A percentile compares a stretch with the other conserved stretches of the same genome.
Evolutionary conservation across 2,797 vertebrate genomes (phyloP).

Genomic region (Meriones psammophilus): DNA sequence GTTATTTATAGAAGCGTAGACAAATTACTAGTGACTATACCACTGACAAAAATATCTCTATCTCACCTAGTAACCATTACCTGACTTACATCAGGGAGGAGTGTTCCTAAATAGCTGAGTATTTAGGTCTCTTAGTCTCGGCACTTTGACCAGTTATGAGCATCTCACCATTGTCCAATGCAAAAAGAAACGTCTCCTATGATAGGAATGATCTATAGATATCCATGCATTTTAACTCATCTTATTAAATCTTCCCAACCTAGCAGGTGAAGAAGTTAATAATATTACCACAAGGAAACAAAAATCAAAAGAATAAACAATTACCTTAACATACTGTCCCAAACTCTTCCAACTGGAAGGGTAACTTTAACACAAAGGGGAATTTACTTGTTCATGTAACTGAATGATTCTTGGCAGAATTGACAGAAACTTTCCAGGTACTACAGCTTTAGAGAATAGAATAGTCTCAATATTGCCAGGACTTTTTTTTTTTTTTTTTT

Average conservation of each 20-base stretch:
- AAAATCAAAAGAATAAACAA: conserved; percentile 53
- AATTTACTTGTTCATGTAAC: conserved; percentile 53
- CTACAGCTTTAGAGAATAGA: not conserved
- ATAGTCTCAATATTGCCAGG: not conserved
- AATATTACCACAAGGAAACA: conserved; percentile 42
- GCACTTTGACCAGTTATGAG: not conserved
- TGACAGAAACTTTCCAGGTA: conserved; percentile 48
- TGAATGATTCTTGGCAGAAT: not conserved
- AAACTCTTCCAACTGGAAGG: conserved; percentile 51
- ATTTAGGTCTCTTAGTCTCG: not conserved
- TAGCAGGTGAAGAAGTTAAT: conserved; percentile 26
- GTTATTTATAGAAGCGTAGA: not conserved
- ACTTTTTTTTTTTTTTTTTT: not conserved
- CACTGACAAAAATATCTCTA: not conserved
- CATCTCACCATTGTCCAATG: not conserved
- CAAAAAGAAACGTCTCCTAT: not conserved
- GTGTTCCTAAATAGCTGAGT: not conserved
- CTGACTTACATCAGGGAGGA: not conserved
- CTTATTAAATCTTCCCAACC: conserved; percentile 49
- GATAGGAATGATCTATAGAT: not conserved
- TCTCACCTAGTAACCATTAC: not conserved
- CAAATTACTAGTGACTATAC: not conserved
- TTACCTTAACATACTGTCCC: conserved; percentile 48
- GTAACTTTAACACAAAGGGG: conserved; percentile 51
- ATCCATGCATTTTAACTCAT: conserved; percentile 50